phyloP scores from a whole-genome alignment of 1,140 invertebrate genomes.

The Centruroides sculpturatus region DNA sequence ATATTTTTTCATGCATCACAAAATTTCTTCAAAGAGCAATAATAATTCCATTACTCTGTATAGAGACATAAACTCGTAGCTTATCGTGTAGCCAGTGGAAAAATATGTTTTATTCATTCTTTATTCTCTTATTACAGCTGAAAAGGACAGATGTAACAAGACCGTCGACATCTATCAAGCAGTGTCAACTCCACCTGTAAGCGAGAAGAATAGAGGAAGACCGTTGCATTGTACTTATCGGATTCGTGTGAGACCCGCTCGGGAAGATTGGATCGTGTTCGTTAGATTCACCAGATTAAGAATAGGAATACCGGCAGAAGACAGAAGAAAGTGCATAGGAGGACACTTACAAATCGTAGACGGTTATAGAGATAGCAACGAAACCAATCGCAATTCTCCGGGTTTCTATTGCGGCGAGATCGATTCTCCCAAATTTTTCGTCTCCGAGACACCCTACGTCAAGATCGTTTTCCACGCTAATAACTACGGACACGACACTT shows the following conservation, averaged over 20 bases:
- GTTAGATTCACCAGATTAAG: slow-evolving; percentile 38
- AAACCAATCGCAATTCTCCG: slow-evolving; percentile 9
- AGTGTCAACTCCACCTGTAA: slow-evolving; percentile 71
- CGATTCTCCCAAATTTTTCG: slow-evolving; percentile 81
- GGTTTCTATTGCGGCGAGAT: slow-evolving; percentile 83
- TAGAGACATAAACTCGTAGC: too few species aligned
- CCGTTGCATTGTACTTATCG: slow-evolving; percentile 76
- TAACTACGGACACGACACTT: slow-evolving; percentile 71
- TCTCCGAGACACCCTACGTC: slow-evolving; percentile 82
- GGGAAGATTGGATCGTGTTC: slow-evolving; percentile 72
- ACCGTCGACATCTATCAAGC: slow-evolving; percentile 84
- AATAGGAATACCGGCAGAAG: slow-evolving; percentile 13
- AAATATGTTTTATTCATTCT: too few species aligned
- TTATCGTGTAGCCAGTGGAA: too few species aligned
- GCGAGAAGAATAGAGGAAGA: slow-evolving; percentile 55
- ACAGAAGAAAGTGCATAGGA: slow-evolving; percentile 12
- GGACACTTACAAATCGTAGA: slow-evolving; percentile 20
- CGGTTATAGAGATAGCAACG: slow-evolving; percentile 17
- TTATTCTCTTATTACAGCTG: too few species aligned
- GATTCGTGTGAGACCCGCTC: slow-evolving; percentile 59
- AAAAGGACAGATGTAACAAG: slow-evolving; percentile 50
- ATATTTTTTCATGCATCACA: too few species aligned
- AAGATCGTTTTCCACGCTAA: slow-evolving; percentile 77
- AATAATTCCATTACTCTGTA: too few species aligned
- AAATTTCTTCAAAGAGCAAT: too few species aligned